Conservation (phyloP, 2,888 invertebrate species). For the Dasypolia templi region DNA sequence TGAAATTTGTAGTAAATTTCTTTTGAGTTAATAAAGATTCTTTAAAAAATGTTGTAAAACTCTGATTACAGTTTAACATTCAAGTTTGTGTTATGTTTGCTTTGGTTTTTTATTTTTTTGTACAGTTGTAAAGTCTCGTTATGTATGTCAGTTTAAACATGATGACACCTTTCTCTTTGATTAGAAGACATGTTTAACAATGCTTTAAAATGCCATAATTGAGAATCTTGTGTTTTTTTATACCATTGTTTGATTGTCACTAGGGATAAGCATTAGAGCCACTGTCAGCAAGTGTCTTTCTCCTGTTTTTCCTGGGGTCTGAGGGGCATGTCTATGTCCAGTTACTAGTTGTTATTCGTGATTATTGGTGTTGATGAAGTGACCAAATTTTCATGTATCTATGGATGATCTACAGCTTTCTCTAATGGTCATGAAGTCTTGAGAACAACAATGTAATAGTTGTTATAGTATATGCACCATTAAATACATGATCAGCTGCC, state of each 20-base stretch:
- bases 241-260: neutral
- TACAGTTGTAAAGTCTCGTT: too few species aligned
- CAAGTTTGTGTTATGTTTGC: too few species aligned
- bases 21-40: too few species aligned
- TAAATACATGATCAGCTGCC: slow-evolving; percentile 83
- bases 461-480: slow-evolving; percentile 73
- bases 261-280: neutral
- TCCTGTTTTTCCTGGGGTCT: neutral
- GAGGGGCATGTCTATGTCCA: neutral
- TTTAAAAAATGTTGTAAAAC: too few species aligned
- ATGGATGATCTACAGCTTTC: slow-evolving; percentile 33
- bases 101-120: too few species aligned
- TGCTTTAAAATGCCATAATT: neutral
- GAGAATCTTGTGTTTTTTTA: neutral
- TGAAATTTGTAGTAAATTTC: too few species aligned
- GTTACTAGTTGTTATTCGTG: neutral
- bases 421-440: slow-evolving; percentile 36
- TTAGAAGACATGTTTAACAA: neutral
- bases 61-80: too few species aligned
- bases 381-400: slow-evolving; percentile 26
- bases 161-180: neutral
- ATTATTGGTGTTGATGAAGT: slow-evolving; percentile 7
- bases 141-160: neutral
- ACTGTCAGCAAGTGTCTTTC: neutral
- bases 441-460: slow-evolving; percentile 67